A percentile compares a stretch with the other conserved stretches of the same genome.
These are phyloP conservation scores for Idaea aversata DNA, from an alignment of 2,888 invertebrate genomes.

Conservation along the genomic window DNA sequence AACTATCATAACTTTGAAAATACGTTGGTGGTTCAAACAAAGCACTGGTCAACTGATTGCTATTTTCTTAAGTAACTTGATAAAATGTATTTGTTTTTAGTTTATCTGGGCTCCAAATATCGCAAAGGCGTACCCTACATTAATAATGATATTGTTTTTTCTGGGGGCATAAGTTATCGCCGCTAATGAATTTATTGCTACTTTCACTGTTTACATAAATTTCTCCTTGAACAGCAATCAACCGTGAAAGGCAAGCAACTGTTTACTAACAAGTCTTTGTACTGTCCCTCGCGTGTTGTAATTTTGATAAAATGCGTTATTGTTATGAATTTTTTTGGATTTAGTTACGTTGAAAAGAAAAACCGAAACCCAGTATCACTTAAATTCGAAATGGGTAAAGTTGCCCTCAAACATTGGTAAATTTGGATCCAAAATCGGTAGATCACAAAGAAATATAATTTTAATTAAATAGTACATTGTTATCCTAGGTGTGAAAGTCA, in stretches of 20 bases:
- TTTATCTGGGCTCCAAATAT: neutral
- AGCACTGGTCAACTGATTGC: too few species aligned
- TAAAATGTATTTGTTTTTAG: neutral
- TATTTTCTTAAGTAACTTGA: neutral
- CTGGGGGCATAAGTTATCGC: constrained; percentile 36
- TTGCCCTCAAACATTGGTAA: too few species aligned
- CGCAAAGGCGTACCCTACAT: neutral
- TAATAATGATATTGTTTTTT: constrained; percentile 12
- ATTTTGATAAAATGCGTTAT: constrained; percentile 21
- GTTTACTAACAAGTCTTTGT: constrained; percentile 32
- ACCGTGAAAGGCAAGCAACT: constrained; percentile 36
- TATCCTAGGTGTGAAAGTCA: too few species aligned
- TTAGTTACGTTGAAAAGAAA: neutral
- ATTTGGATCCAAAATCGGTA: too few species aligned
- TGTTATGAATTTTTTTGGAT: constrained; percentile 6
- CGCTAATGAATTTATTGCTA: constrained; percentile 23
- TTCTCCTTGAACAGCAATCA: constrained; percentile 47
- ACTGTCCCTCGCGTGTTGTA: constrained; percentile 30
- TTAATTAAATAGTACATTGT: too few species aligned
- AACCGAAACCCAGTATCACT: neutral
- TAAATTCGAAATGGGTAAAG: neutral
- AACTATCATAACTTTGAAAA: too few species aligned
- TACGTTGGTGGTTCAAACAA: too few species aligned
- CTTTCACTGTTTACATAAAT: constrained; percentile 39
- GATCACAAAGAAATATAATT: too few species aligned